Evolutionary conservation across 2,888 invertebrate genomes (phyloP).

Genomic region (Diplolepis rosae): DNA sequence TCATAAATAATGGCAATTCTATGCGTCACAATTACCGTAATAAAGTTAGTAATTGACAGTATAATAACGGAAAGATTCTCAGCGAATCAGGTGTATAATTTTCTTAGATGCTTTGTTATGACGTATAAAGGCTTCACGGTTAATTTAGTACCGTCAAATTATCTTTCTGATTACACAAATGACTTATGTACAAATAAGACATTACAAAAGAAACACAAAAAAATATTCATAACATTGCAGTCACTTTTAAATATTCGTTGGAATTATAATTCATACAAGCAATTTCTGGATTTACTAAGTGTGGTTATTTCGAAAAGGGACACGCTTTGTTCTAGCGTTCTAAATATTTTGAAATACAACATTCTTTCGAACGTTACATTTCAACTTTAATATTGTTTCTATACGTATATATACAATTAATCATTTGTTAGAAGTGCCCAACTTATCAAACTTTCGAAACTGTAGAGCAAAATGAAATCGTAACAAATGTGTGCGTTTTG

Average conservation of each 20-base stretch:
- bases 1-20: conserved; percentile 11
- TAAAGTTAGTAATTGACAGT: neutral
- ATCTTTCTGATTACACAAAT: conserved; percentile 3
- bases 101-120: conserved; percentile 3
- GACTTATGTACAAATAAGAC: conserved; percentile 29
- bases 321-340: neutral
- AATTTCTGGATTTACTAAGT: neutral
- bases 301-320: neutral
- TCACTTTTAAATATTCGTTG: neutral
- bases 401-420: neutral
- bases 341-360: neutral
- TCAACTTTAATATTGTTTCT: neutral
- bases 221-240: neutral
- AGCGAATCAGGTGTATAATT: neutral
- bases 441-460: neutral
- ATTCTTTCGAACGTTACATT: neutral
- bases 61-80: neutral
- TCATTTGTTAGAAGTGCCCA: neutral
- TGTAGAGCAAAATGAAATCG: conserved; percentile 1
- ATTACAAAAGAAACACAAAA: neutral
- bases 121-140: conserved; percentile 20
- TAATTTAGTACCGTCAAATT: conserved; percentile 23
- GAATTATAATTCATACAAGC: neutral
- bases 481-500: neutral
- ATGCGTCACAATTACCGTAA: neutral